phyloP scores from a whole-genome alignment of 2,113 vertebrate species.

The Phyllostomus discolor region DNA sequence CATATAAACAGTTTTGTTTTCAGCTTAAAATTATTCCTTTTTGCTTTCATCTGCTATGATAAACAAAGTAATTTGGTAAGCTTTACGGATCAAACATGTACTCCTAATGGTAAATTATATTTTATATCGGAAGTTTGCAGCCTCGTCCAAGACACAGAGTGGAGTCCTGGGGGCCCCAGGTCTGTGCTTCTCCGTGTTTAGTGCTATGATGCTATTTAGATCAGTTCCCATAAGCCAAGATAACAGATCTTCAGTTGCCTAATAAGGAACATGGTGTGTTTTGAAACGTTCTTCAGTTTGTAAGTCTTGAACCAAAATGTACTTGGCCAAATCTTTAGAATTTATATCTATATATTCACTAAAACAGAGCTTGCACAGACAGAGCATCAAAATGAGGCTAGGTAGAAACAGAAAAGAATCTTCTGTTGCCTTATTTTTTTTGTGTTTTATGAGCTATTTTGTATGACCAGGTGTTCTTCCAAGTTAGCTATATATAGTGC shows the following conservation, averaged over 20 bases:
- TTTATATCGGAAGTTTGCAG: constrained; percentile 64
- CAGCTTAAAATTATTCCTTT: constrained; percentile 76
- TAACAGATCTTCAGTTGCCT: constrained; percentile 71
- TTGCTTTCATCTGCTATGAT: constrained; percentile 73
- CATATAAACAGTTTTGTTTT: constrained; percentile 81
- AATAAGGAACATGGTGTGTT: constrained; percentile 61
- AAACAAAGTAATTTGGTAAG: constrained; percentile 81
- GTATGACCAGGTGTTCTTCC: constrained; percentile 55
- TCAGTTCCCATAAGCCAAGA: constrained; percentile 63
- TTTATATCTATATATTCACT: neutral
- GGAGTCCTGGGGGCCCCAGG: constrained; percentile 66
- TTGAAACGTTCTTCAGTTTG: constrained; percentile 63
- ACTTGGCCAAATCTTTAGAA: constrained; percentile 47
- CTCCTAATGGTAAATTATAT: constrained; percentile 76
- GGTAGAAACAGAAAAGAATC: neutral
- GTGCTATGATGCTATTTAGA: constrained; percentile 64
- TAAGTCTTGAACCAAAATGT: constrained; percentile 56
- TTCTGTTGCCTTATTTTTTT: neutral
- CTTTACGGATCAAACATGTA: constrained; percentile 81
- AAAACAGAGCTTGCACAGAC: neutral
- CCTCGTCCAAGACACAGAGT: constrained; percentile 53
- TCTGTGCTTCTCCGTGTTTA: constrained; percentile 67
- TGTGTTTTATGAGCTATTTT: constrained; percentile 47
- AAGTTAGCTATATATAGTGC: constrained; percentile 33
- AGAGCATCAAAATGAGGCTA: neutral